Evolutionary conservation across 2,888 invertebrate genomes (phyloP).

Genomic region (Pammene aurita): DNA sequence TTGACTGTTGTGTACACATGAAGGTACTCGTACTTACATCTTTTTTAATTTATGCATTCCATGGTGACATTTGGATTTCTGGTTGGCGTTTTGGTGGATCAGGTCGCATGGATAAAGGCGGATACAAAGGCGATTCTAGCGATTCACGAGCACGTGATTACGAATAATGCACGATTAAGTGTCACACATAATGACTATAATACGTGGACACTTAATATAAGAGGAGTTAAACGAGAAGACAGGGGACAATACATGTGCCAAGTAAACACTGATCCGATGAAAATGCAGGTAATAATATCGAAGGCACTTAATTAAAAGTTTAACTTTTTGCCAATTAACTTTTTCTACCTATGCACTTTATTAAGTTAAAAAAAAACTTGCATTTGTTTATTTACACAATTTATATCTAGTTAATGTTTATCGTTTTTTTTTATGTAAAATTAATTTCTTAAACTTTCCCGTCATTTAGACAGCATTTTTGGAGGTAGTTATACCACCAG

Average conservation of each 20-base stretch:
- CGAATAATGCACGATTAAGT: slow-evolving; percentile 94
- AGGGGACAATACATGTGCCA: slow-evolving; percentile 97
- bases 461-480: slow-evolving; percentile 89
- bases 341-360: neutral
- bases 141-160: slow-evolving; percentile 96
- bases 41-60: slow-evolving; percentile 42
- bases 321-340: neutral
- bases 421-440: too few species aligned
- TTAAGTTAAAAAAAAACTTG: too few species aligned
- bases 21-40: slow-evolving; percentile 33
- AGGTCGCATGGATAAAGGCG: slow-evolving; percentile 98
- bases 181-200: slow-evolving; percentile 96
- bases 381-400: too few species aligned
- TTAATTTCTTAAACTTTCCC: slow-evolving; percentile 9
- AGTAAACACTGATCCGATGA: slow-evolving; percentile 97
- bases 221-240: slow-evolving; percentile 92
- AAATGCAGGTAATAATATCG: slow-evolving; percentile 91
- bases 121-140: slow-evolving; percentile 96
- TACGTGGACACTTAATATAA: slow-evolving; percentile 95
- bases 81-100: slow-evolving; percentile 49
- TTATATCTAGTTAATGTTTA: too few species aligned
- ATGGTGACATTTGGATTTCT: slow-evolving; percentile 36
- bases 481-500: slow-evolving; percentile 96
- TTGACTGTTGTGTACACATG: slow-evolving; percentile 29
- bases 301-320: neutral